phyloP scores from a whole-genome alignment of 2,888 invertebrate species.

The Cenopis cana region DNA sequence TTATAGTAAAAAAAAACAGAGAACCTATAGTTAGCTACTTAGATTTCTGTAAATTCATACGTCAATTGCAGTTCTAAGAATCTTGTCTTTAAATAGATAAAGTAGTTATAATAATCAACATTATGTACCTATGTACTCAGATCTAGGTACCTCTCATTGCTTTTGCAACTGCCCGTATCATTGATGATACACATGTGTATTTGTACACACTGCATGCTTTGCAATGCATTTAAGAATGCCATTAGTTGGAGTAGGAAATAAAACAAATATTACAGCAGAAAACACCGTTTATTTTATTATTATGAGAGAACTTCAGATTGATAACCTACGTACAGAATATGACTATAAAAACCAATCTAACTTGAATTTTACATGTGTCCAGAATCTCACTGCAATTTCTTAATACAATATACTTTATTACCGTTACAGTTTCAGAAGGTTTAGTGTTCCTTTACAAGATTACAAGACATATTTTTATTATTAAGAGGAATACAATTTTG shows the following conservation, averaged over 20 bases:
- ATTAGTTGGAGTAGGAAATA: conserved; percentile 45
- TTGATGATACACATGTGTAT: conserved; percentile 5
- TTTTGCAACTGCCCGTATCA: neutral
- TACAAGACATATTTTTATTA: conserved; percentile 72
- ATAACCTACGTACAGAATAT: conserved; percentile 85
- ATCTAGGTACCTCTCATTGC: neutral
- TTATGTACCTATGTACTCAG: neutral
- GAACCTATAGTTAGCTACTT: too few species aligned
- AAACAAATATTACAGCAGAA: conserved; percentile 78
- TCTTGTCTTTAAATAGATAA: conserved; percentile 15
- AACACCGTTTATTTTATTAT: conserved; percentile 87
- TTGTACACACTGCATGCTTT: too few species aligned
- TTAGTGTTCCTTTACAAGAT: conserved; percentile 79
- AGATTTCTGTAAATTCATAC: neutral
- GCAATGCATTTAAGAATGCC: neutral
- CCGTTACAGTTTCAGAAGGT: conserved; percentile 61
- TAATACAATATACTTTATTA: conserved; percentile 61
- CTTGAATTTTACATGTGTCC: conserved; percentile 77
- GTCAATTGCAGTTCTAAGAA: conserved; percentile 3
- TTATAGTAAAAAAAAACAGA: too few species aligned
- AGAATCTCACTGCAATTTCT: conserved; percentile 71
- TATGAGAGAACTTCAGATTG: conserved; percentile 86
- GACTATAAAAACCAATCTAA: conserved; percentile 84
- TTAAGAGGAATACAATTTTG: conserved; percentile 74
- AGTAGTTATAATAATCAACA: neutral